These are phyloP conservation scores for Acipenser ruthenus DNA, from an alignment of 2,797 vertebrate genomes.

Conservation along the genomic window DNA sequence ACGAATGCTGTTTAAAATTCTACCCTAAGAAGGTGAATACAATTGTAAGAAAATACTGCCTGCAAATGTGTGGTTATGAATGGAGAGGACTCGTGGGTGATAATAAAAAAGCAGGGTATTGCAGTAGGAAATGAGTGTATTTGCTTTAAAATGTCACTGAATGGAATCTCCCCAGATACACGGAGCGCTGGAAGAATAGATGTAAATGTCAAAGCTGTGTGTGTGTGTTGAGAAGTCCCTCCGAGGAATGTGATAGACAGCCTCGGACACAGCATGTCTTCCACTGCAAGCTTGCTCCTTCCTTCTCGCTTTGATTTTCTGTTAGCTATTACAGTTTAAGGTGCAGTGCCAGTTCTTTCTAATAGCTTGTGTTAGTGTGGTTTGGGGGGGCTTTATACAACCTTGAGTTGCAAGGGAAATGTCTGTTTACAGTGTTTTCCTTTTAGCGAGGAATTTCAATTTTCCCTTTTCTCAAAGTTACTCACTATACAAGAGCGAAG, in stretches of 20 bases:
- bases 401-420: too few species aligned
- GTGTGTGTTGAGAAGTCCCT: conserved; percentile 4
- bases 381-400: too few species aligned
- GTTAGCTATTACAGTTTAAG: background rate
- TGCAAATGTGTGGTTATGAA: background rate
- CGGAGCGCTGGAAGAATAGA: background rate
- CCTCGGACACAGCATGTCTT: background rate
- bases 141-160: conserved; percentile 9
- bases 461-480: too few species aligned
- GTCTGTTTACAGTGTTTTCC: too few species aligned
- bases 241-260: conserved; percentile 5
- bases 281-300: background rate
- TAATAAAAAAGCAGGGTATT: background rate
- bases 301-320: background rate
- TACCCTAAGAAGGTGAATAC: background rate
- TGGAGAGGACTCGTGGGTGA: conserved; percentile 1
- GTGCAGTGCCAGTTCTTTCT: background rate
- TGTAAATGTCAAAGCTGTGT: conserved; percentile 8
- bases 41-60: background rate
- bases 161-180: conserved; percentile 1
- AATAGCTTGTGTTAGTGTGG: background rate
- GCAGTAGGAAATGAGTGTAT: background rate
- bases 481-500: too few species aligned
- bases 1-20: background rate
- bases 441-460: too few species aligned